Evolutionary conservation across 2,113 vertebrate genomes (phyloP).

Genomic region (Todiramphus saurophagus): DNA sequence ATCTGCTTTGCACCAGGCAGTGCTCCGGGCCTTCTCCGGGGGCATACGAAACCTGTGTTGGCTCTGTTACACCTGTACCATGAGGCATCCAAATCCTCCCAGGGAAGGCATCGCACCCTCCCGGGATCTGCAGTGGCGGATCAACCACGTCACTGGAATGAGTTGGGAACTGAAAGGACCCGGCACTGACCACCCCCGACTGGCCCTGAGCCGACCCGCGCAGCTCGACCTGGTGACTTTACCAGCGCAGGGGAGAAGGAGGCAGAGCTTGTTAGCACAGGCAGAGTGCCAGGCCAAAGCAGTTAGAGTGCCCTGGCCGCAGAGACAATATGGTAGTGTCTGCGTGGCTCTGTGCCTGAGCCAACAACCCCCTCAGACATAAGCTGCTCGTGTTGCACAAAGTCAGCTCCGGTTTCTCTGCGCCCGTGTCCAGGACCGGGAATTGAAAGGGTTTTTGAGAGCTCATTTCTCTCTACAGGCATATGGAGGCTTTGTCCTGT

Average conservation of each 20-base stretch:
- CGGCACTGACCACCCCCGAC: background rate
- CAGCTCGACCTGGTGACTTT: background rate
- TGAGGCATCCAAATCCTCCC: background rate
- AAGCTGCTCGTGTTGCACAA: background rate
- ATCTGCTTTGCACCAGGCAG: background rate
- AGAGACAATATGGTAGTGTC: background rate
- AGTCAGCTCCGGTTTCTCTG: background rate
- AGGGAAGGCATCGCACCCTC: background rate
- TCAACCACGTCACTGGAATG: background rate
- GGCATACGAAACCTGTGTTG: background rate
- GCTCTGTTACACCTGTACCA: background rate
- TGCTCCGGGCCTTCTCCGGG: background rate
- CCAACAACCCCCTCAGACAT: background rate
- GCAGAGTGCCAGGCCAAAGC: background rate
- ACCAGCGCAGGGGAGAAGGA: background rate
- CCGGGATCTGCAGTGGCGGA: background rate
- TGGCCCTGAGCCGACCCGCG: rapidly evolving
- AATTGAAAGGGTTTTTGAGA: background rate
- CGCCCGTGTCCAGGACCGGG: background rate
- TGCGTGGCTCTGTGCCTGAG: background rate
- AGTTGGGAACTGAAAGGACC: background rate
- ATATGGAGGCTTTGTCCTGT: background rate
- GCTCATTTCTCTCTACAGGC: background rate
- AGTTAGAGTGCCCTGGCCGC: background rate
- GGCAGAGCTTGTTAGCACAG: background rate